Evolutionary conservation across 2,797 vertebrate genomes (phyloP).

Genomic region (Girardinus metallicus): DNA sequence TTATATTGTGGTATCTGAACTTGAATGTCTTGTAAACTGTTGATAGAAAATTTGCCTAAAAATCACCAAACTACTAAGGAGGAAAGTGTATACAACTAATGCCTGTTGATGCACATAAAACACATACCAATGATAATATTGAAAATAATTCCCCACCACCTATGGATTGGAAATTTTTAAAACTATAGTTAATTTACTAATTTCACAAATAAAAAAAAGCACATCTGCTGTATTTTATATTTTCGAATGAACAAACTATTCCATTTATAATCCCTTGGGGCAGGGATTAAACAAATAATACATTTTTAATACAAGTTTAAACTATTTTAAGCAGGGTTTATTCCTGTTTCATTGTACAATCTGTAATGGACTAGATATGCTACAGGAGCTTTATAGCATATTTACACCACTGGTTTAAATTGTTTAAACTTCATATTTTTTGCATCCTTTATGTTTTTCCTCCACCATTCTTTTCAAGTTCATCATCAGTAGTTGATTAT

Average conservation of each 20-base stretch:
- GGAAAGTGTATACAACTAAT: neutral
- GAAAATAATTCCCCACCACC: neutral
- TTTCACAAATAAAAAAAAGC: neutral
- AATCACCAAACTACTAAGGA: neutral
- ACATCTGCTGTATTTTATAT: neutral
- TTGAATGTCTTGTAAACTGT: neutral
- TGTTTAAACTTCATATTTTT: neutral
- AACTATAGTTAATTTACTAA: neutral
- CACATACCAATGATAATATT: neutral
- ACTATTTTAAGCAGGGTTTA: neutral
- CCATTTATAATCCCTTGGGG: neutral
- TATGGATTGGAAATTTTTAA: neutral
- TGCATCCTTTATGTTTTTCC: neutral
- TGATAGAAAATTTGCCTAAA: neutral
- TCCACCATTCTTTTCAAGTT: neutral
- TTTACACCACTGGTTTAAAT: neutral
- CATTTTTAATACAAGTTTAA: neutral
- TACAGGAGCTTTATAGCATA: neutral
- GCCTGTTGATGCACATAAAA: neutral
- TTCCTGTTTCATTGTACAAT: neutral
- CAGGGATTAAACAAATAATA: neutral
- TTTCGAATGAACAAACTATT: neutral
- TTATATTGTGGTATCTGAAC: neutral
- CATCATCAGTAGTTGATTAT: neutral
- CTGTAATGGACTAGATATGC: no score